Conservation (phyloP, 2,888 invertebrate species). For the Andrena chrysosceles region DNA sequence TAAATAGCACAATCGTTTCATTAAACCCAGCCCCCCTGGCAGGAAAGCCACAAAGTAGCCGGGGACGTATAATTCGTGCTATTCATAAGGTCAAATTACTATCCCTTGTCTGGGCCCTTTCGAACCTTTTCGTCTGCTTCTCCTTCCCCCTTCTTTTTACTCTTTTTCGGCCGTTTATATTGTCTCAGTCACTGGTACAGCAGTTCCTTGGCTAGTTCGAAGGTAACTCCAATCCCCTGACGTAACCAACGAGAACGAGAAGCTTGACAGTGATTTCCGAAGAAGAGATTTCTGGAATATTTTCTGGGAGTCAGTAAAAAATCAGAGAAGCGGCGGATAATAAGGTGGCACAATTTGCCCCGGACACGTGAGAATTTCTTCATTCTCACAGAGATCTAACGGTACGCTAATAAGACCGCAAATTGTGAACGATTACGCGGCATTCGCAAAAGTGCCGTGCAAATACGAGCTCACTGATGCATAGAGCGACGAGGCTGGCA, state of each 20-base stretch:
- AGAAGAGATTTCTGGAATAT: neutral
- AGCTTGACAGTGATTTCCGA: neutral
- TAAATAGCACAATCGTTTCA: constrained; percentile 65
- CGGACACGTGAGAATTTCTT: constrained; percentile 21
- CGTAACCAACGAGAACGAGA: neutral
- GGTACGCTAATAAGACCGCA: constrained; percentile 50
- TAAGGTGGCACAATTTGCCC: constrained; percentile 22
- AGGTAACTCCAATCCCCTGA: neutral
- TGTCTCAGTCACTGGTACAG: neutral
- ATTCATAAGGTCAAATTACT: constrained; percentile 75
- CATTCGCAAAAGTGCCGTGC: constrained; percentile 25
- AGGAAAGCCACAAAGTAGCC: constrained; percentile 77
- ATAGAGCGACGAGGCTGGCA: constrained; percentile 22
- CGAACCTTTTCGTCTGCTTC: constrained; percentile 15
- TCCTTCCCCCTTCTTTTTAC: neutral
- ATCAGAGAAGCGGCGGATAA: neutral
- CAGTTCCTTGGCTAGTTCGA: neutral
- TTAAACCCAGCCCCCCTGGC: neutral
- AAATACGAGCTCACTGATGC: constrained; percentile 33
- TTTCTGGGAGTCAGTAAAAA: neutral
- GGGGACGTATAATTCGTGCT: constrained; percentile 65
- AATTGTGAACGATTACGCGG: constrained; percentile 44
- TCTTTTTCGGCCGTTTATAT: neutral
- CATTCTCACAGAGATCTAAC: constrained; percentile 48
- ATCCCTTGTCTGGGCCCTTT: constrained; percentile 50